A percentile compares a stretch with the other conserved stretches of the same genome.
These are phyloP conservation scores for Lacerta viridis DNA, from an alignment of 2,797 vertebrate species.

Conservation along the genomic window DNA sequence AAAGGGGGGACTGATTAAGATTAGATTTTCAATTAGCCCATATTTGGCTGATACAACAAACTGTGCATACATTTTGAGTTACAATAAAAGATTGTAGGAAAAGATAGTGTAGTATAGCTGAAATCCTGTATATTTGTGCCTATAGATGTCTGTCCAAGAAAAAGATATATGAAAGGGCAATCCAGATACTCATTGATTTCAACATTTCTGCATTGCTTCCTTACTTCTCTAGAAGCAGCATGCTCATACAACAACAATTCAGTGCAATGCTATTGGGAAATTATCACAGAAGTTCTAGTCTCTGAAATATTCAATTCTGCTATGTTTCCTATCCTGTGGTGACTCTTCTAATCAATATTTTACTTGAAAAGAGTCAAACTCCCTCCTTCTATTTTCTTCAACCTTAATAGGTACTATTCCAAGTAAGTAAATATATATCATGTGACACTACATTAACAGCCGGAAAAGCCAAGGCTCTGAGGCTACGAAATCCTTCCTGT, in stretches of 20 bases:
- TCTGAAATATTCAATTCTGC: not conserved
- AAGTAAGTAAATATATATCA: not conserved
- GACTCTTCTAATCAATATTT: conserved; percentile 14
- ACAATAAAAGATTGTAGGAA: not conserved
- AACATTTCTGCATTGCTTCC: not conserved
- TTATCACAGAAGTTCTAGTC: not conserved
- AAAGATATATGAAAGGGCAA: too few species aligned
- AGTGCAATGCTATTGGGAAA: not conserved
- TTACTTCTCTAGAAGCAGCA: not conserved
- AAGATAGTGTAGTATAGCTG: not conserved
- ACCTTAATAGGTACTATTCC: not conserved
- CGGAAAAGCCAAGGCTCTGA: not conserved
- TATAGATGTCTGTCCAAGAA: not conserved
- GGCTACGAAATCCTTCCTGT: not conserved
- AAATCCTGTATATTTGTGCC: not conserved
- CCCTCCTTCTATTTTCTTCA: not conserved
- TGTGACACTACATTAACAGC: not conserved
- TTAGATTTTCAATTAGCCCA: not conserved
- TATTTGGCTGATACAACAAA: not conserved
- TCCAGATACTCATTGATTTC: not conserved
- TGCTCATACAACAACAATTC: not conserved
- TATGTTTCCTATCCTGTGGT: not conserved
- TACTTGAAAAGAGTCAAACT: not conserved
- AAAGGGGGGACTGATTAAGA: not conserved
- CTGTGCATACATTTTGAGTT: not conserved